Conservation (phyloP, 2,888 invertebrate genomes). For the Plebejus anna region DNA sequence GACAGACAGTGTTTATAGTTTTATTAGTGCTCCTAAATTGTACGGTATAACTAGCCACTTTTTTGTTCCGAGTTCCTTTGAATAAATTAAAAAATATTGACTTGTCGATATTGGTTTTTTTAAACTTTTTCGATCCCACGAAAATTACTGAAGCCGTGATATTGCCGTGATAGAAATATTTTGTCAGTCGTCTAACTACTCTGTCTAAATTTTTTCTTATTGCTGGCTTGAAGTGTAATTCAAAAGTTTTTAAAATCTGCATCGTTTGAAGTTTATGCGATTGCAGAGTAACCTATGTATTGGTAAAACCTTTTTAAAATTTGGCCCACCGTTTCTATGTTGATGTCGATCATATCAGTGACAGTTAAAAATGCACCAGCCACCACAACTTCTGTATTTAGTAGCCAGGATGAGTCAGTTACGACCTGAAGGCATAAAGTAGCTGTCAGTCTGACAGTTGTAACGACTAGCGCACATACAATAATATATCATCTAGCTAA, state of each 20-base stretch:
- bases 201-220: neutral
- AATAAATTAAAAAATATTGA: slow-evolving; percentile 8
- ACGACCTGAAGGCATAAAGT: neutral
- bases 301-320: no score
- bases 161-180: neutral
- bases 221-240: no score
- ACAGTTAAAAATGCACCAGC: neutral
- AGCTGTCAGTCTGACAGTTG: slow-evolving; percentile 9
- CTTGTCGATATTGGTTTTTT: neutral
- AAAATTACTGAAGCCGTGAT: neutral
- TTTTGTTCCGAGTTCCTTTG: neutral
- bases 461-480: neutral
- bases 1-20: slow-evolving; percentile 36
- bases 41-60: slow-evolving; percentile 13
- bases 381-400: neutral
- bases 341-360: no score
- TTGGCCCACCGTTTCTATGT: no score
- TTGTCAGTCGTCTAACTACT: neutral
- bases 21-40: slow-evolving; percentile 26
- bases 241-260: no score
- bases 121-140: neutral
- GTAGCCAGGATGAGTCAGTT: neutral
- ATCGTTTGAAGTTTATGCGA: no score
- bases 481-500: slow-evolving; percentile 21
- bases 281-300: no score